Evolutionary conservation across 2,113 vertebrate species (phyloP), one percentile per base, ranked within the genome.

Genomic region (Maccullochella peelii): DNA sequence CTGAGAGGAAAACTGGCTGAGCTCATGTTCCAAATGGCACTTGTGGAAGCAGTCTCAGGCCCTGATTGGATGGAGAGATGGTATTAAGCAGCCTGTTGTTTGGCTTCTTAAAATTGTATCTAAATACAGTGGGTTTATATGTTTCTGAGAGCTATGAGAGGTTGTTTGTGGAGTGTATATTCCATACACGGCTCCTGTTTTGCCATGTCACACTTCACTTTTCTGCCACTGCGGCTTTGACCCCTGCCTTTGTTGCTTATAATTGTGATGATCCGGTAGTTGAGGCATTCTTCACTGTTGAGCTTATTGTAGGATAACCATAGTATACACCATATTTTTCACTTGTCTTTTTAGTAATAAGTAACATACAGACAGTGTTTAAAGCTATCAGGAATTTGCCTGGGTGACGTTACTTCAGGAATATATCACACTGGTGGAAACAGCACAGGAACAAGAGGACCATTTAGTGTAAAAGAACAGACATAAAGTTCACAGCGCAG

Each of bases 1-100:
- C 73, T 61, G 44, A 83, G 77, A 66, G 58, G 81, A 77, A 82
- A 77, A 54, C 49, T 58, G 27, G 33, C 79, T n/a, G 61, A 79
- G 72, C 38, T 12, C 0, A 47, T 66, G 57, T 74, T 85, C 30
- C 11, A 50, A 82, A 69, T 82, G 69, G 12, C 63, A 77, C 84
- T 88, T 4, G 1, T 68, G 44, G 11, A 55, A 10, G 11, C 2
- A 42, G 6, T 57, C 36, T 66, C 5, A 10, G 20, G 47, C 71
- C 20, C 59, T 59, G 74, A 75, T 62, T 81, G 42, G 72, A 72
- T 54, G n/a, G 15, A 84, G 36, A 62, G 55, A 27, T 5, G 27
- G 1, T 57, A 44, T 59, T 36, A 20, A 55, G 20, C 27, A 47
- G 49, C 8, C 21, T 70, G n/a, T 73, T 79, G 73, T 77, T 83